Base-by-base conservation (phyloP, 2,797 vertebrate species). In the Sphenopsis melanotis region DNA sequence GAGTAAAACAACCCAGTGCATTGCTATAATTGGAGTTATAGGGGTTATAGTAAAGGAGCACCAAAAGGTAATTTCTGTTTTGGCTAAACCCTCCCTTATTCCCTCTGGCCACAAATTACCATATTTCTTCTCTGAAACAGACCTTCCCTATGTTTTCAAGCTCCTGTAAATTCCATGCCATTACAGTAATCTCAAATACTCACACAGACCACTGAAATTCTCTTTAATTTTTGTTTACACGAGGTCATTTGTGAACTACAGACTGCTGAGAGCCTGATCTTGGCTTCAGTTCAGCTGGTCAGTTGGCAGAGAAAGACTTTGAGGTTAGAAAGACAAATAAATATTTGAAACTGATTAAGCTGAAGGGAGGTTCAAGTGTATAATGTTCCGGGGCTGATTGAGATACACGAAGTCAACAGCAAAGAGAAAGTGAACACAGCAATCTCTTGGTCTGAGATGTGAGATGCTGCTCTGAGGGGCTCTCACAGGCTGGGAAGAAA, bases 81-180 rank as follows among this genome's bases (percentile, higher is more conserved):
- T 96, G 95, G 87, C 75, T 96, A 89, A 97, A 94, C 72, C 6
- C 9, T 89, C 80, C 49, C 26, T 84, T 93, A 79, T 92, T 97
- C 90, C 86, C 91, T 79, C 89, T 87, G 90, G 96, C 86, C 90
- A 92, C 75, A 94, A 94, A 97, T 97, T 85, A 97, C 74, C 94
- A 74, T 96, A 94, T 97, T 97, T 98, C 90, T 95, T 96, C 92
- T 94, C 87, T 76, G 83, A 97, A 95, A 96, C 93, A 96, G 71
- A 80, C 68, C 81, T 96, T 66, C 46, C 27, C 46, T 85, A 64
- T 50, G 56, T 89, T 93, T 83, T 72, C 82, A 91, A 94, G 75
- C 71, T 74, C 78, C 83, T 94, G 56, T 21, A 68, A 95, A 88
- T 91, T 94, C 88, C 56, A 5, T 91, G 86, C 72, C 88, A 80